Conservation (phyloP, 1,140 invertebrate genomes). For the Eciton burchellii region DNA sequence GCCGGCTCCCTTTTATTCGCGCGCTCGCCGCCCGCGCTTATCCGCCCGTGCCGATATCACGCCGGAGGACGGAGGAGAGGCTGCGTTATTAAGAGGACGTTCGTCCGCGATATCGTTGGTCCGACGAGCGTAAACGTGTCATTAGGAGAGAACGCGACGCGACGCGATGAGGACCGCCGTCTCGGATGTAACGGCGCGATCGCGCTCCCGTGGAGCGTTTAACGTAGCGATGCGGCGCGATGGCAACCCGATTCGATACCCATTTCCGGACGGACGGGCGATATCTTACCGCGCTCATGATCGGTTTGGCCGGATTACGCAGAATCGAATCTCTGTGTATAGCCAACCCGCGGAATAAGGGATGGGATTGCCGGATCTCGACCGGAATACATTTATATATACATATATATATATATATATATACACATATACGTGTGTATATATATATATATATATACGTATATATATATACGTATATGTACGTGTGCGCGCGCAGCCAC, state of each 20-base stretch:
- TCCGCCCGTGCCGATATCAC: conserved; percentile 62
- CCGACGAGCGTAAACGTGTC: conserved; percentile 66
- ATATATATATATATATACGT: conserved; percentile 15
- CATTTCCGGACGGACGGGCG: conserved; percentile 48
- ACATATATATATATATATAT: not conserved
- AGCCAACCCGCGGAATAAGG: conserved; percentile 38
- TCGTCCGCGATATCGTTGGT: conserved; percentile 60
- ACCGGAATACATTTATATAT: conserved; percentile 17
- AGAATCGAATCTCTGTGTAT: conserved; percentile 55
- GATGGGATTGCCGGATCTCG: conserved; percentile 20
- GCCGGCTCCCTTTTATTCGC: conserved; percentile 69
- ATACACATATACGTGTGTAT: not conserved
- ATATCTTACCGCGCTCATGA: conserved; percentile 56
- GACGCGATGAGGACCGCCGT: not conserved
- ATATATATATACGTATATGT: not conserved
- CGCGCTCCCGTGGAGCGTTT: conserved; percentile 23
- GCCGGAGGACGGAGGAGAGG: conserved; percentile 62
- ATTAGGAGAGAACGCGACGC: conserved; percentile 50
- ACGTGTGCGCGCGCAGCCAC: too few relatives aligned
- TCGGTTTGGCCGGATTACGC: conserved; percentile 48
- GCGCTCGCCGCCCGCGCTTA: conserved; percentile 28
- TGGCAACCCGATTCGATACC: conserved; percentile 49
- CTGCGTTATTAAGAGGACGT: conserved; percentile 51
- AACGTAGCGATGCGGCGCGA: conserved; percentile 6
- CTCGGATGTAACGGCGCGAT: not conserved